These are phyloP conservation scores for Miltochrista miniata DNA, from an alignment of 2,888 invertebrate genomes.

Conservation along the genomic window DNA sequence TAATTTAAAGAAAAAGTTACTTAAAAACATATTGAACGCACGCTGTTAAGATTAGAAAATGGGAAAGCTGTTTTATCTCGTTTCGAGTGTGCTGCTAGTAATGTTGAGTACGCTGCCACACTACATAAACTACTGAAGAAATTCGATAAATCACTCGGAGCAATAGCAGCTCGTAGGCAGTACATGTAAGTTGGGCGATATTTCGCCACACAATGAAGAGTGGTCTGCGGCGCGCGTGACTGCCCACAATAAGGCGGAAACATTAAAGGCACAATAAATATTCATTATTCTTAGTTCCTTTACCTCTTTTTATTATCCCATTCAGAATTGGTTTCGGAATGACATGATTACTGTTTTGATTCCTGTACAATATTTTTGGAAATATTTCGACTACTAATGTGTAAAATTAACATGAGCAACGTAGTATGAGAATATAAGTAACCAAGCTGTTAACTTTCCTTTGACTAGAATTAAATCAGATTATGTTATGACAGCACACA, in stretches of 20 bases:
- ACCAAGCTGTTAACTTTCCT: background rate
- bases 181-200: constrained; percentile 30
- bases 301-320: constrained; percentile 14
- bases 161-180: constrained; percentile 1
- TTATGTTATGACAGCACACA: too few species aligned
- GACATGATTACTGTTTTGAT: constrained; percentile 9
- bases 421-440: background rate
- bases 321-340: constrained; percentile 9
- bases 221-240: constrained; percentile 28
- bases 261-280: constrained; percentile 39
- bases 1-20: too few species aligned
- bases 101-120: background rate
- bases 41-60: too few species aligned
- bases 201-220: constrained; percentile 15
- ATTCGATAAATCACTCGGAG: constrained; percentile 4
- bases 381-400: background rate
- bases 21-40: too few species aligned
- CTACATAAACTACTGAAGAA: constrained; percentile 4
- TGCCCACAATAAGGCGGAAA: constrained; percentile 38
- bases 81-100: background rate
- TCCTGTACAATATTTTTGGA: background rate
- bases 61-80: too few species aligned
- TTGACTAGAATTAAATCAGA: too few species aligned
- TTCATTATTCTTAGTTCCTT: constrained; percentile 39
- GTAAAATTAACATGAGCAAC: background rate